These are phyloP conservation scores for Muscicapa adusta DNA, from an alignment of 2,113 vertebrate species.

Conservation along the genomic window DNA sequence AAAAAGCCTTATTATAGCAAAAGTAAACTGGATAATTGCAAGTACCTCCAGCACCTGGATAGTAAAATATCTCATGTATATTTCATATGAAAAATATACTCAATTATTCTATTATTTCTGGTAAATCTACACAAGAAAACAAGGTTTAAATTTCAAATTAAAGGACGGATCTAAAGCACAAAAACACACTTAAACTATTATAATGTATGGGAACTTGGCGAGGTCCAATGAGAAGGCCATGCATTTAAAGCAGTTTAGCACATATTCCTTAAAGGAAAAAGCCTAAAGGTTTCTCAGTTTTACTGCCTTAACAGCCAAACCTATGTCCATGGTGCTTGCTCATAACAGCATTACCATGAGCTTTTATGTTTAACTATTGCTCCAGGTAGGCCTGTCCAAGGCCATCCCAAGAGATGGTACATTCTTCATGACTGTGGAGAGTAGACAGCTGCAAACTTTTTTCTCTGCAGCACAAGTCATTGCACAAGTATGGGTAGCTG, in stretches of 20 bases:
- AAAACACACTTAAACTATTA: neutral
- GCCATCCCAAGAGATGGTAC: neutral
- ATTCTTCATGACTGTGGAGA: neutral
- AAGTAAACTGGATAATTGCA: slow-evolving; percentile 1
- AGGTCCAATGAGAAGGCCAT: neutral
- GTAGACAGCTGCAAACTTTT: neutral
- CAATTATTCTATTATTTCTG: neutral
- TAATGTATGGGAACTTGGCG: neutral
- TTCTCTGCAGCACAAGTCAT: neutral
- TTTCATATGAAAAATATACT: neutral
- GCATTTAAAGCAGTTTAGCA: neutral
- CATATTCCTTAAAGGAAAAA: neutral
- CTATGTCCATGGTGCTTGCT: neutral
- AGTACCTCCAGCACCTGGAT: neutral
- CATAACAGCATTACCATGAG: neutral
- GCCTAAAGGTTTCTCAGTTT: fast-evolving
- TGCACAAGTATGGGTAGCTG: neutral
- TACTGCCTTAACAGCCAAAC: neutral
- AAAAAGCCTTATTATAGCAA: neutral
- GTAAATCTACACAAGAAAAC: neutral
- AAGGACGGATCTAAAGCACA: neutral
- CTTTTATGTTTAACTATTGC: neutral
- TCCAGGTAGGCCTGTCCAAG: neutral
- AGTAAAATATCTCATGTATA: neutral
- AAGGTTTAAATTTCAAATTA: neutral